A percentile compares a stretch with the other conserved stretches of the same genome.
These are phyloP conservation scores for Rhabdomys dilectus DNA, from an alignment of 2,113 vertebrate species.

Conservation along the genomic window DNA sequence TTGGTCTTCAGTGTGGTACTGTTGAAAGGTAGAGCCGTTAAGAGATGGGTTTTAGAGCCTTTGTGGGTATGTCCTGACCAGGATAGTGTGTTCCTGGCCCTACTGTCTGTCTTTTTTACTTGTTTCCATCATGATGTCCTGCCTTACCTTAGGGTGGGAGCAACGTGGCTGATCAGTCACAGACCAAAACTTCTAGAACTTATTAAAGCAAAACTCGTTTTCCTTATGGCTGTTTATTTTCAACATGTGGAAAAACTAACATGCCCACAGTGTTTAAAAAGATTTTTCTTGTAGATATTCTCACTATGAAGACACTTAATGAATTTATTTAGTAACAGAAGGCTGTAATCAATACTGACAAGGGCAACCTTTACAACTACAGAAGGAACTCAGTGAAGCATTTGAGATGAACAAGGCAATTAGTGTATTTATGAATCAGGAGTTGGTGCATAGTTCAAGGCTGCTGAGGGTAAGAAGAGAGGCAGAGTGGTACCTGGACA, in stretches of 20 bases:
- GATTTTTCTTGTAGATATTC: constrained; percentile 39
- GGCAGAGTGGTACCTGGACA: not conserved
- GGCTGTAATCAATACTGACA: not conserved
- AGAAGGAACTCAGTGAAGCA: not conserved
- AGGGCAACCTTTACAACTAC: not conserved
- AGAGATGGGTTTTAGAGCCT: not conserved
- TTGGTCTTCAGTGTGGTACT: not conserved
- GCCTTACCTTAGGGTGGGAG: not conserved
- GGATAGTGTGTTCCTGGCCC: not conserved
- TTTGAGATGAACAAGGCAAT: not conserved
- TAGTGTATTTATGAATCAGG: not conserved
- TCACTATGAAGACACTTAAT: not conserved
- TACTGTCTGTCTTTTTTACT: not conserved
- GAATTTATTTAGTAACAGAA: not conserved
- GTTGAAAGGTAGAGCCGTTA: not conserved
- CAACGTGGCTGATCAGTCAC: not conserved
- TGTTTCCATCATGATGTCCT: not conserved
- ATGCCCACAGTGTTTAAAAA: not conserved
- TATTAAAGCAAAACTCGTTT: not conserved
- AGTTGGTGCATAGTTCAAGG: not conserved
- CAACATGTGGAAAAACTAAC: not conserved
- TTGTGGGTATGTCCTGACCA: not conserved
- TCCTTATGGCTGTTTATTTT: not conserved
- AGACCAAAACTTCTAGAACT: not conserved
- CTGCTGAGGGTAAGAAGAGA: not conserved